Base-by-base conservation (phyloP, 2,888 invertebrate species). In the Strigamia transsilvanica region DNA sequence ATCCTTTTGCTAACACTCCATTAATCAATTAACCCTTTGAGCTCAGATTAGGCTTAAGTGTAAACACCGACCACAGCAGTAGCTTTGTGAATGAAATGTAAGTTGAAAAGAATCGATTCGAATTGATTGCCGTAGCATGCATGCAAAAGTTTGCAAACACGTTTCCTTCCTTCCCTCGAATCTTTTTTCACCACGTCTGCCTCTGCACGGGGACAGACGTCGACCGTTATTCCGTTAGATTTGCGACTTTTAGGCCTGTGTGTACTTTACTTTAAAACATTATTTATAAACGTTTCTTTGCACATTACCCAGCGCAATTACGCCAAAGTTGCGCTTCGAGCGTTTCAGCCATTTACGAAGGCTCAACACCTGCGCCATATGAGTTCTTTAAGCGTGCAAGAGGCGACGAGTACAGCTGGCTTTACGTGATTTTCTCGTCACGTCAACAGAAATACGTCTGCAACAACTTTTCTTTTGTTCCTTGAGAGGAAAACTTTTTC, bases 1-100 rank as follows among this genome's bases (percentile, higher is more conserved):
- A 73, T 73, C 73, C 73, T 73, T 73, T 73, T 73, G 73, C 73
- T 73, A 73, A 73, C 73, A 73, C 73, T 73, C 73, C 73, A 73
- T 73, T 73, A 73, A 73, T 73, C 73, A 73, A 73, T 73, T 73
- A 73, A 73, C 73, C 73, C 73, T 73, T 73, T 73, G 73, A 73
- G 73, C 73, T 73, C 66, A 32, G 66, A 66, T 66, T 73, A 73
- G 73, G 73, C 73, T 73, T 51, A 73, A 73, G 73, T 73, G 73
- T 73, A 73, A 73, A 73, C 73, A 73, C 32, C 73, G 32, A 73
- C 73, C 73, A 32, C 73, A 73, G 73, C 73, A 73, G 27, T 73
- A 23, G 32, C 32, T 73, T 73, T 73, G 18, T 56, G 73, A 73
- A 73, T 73, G 73, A 73, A 73, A 73, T 32, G 73, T 73, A 23